These are phyloP conservation scores for Lagopus muta DNA, from an alignment of 2,113 vertebrate genomes.

Conservation along the genomic window DNA sequence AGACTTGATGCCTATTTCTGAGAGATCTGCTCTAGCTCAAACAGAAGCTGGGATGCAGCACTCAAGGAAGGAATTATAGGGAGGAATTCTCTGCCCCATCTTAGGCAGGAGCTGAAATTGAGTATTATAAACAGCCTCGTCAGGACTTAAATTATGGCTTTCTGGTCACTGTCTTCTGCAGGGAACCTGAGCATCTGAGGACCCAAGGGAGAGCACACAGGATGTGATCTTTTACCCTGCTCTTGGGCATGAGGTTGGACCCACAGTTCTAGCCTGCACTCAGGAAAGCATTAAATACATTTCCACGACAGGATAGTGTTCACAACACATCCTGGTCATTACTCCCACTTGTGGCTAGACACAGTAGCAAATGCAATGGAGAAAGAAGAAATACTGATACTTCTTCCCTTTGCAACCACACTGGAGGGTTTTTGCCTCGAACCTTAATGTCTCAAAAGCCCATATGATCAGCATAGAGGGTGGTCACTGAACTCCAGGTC, in stretches of 20 bases:
- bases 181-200: background rate
- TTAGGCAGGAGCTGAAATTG: background rate
- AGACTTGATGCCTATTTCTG: background rate
- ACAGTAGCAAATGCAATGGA: background rate
- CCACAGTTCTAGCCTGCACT: background rate
- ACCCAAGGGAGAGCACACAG: background rate
- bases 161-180: background rate
- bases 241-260: background rate
- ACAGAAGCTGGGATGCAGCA: background rate
- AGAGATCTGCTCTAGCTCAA: background rate
- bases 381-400: background rate
- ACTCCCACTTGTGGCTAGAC: background rate
- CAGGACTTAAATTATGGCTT: background rate
- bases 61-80: background rate
- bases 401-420: background rate
- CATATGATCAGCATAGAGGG: accelerated
- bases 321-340: background rate
- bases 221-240: background rate
- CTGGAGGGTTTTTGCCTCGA: background rate
- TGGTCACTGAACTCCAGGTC: background rate
- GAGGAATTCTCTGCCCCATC: background rate
- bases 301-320: background rate
- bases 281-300: background rate
- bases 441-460: background rate
- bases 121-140: background rate